Base-by-base conservation (phyloP, 2,888 invertebrate species). In the Craniophora ligustri region DNA sequence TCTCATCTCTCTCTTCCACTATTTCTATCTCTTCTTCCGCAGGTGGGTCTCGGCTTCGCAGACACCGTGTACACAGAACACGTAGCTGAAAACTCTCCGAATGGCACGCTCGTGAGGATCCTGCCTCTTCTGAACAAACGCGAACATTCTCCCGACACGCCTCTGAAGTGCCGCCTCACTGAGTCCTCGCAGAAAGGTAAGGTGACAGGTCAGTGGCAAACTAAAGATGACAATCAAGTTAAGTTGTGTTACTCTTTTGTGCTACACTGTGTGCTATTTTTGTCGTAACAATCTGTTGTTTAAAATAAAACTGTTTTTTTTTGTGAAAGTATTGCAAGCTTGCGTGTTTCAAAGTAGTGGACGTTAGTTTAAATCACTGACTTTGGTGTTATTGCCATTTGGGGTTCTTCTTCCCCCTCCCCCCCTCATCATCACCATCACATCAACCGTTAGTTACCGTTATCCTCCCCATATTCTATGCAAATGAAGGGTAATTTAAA, bases 1-100 rank as follows among this genome's bases (percentile, higher is more conserved):
- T 8, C 21, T 4, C 14, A n/a, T 8, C 2, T 23, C 14, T 28
- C 5, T 8, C 2, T 11, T 11, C 4, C 6, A 15, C 2, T 11
- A 7, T 26, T 8, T 10, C 18, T 19, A 6, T 18, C 18, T 1
- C 16, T 30, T 11, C 23, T 31, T 32, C 35, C 13, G 0, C 80
- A 97, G 93, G 95, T 96, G 5, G 97, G 97, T 0, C 92, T 98
- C 19, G 97, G 98, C 1, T 98, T 98, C 82, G 97, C 97, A 5
- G 98, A 98, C 79, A 97, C 97, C 39, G 94, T 96, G 0, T 98
- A 98, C 82, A 96, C 96, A 40, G 95, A 97, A 1, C 97, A 97
- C 56, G 94, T 98, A 0, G 95, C 96, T 0, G 98, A 98, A 86
- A 96, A 97, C 84, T 94, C 96, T 0, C 90, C 94, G 0, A 94